phyloP scores from a whole-genome alignment of 2,113 vertebrate species.

The Fulmarus glacialis region DNA sequence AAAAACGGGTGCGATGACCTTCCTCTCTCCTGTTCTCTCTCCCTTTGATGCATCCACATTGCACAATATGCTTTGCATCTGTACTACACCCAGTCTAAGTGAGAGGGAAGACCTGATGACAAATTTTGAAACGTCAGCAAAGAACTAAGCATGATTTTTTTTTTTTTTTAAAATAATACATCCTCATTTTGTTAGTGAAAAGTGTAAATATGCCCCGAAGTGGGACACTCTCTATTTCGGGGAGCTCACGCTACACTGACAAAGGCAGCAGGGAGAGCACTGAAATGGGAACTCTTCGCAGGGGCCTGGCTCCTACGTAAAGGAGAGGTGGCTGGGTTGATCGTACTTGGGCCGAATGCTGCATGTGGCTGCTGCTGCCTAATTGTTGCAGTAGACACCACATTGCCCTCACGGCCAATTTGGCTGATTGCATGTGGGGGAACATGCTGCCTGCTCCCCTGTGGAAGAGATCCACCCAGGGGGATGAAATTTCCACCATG shows the following conservation, averaged over 20 bases:
- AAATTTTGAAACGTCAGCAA: background rate
- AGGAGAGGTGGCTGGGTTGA: background rate
- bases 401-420: background rate
- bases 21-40: background rate
- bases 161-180: background rate
- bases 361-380: background rate
- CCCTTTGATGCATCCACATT: background rate
- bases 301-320: background rate
- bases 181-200: background rate
- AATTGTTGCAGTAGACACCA: background rate
- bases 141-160: fast-evolving
- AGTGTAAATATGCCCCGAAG: background rate
- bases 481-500: background rate
- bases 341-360: background rate
- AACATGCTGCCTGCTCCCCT: background rate
- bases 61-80: background rate
- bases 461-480: background rate
- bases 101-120: background rate
- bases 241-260: background rate
- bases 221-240: background rate
- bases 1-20: background rate
- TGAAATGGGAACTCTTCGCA: background rate
- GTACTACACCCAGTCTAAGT: background rate
- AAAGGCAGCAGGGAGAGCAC: background rate
- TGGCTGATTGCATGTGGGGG: background rate